A percentile compares a stretch with the other conserved stretches of the same genome.
Conservation (phyloP, 2,113 vertebrate species). For the Vulpes vulpes region DNA sequence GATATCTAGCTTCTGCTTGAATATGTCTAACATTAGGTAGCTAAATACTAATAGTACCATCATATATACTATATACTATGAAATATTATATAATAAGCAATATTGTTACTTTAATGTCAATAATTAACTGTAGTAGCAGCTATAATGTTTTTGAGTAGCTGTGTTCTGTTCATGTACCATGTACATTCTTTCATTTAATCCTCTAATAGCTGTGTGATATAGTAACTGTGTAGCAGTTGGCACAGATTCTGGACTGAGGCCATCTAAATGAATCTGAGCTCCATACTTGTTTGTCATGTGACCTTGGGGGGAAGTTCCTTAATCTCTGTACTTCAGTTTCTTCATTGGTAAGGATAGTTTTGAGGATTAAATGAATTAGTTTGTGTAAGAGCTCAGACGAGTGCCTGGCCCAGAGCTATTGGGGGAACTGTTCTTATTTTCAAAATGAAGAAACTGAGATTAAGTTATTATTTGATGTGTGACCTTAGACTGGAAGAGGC, state of each 20-base stretch:
- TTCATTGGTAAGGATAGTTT: constrained; percentile 17
- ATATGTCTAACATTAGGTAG: background rate
- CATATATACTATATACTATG: background rate
- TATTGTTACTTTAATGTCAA: background rate
- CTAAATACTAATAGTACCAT: background rate
- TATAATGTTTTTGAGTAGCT: background rate
- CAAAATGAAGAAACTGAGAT: background rate
- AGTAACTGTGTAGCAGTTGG: background rate
- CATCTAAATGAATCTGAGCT: background rate
- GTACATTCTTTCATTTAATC: background rate
- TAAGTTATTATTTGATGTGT: background rate
- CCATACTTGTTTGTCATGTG: background rate
- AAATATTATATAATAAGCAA: background rate
- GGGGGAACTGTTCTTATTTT: background rate
- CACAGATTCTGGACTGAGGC: background rate
- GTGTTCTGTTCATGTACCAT: background rate
- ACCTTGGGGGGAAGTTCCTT: background rate
- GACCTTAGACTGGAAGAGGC: background rate
- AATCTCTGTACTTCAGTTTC: background rate
- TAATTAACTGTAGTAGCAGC: background rate
- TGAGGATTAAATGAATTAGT: background rate
- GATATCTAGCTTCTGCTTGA: background rate
- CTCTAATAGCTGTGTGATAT: background rate
- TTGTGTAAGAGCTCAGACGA: background rate
- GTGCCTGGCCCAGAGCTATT: background rate